Conservation (phyloP, 1,140 invertebrate species). For the Temnothorax longispinosus region DNA sequence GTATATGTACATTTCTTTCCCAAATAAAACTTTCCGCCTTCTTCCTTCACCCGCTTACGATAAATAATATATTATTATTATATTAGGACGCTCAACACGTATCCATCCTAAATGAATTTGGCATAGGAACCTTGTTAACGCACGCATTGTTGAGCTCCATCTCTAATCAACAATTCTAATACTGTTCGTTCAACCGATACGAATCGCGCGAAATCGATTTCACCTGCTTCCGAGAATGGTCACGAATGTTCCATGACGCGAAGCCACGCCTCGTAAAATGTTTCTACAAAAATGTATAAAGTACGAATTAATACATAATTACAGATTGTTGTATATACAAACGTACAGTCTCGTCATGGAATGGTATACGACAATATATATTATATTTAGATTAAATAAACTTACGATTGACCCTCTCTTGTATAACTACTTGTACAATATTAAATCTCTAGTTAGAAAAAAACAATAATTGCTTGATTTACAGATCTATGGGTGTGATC, state of each 20-base stretch:
- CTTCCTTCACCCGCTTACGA: constrained; percentile 19
- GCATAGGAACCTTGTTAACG: constrained; percentile 70
- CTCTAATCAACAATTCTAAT: constrained; percentile 69
- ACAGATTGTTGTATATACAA: constrained; percentile 79
- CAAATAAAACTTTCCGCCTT: not conserved
- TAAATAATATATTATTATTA: constrained; percentile 73
- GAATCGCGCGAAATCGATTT: constrained; percentile 49
- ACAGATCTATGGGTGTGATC: not conserved
- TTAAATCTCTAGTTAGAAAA: constrained; percentile 49
- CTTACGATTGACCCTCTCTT: constrained; percentile 58
- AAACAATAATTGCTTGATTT: constrained; percentile 29
- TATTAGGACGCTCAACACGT: constrained; percentile 52
- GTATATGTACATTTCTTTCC: constrained; percentile 37
- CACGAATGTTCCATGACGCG: constrained; percentile 68
- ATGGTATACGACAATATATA: constrained; percentile 78
- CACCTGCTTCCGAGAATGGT: constrained; percentile 39
- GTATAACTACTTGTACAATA: constrained; percentile 67
- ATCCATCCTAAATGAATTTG: constrained; percentile 61
- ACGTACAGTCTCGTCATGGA: constrained; percentile 84
- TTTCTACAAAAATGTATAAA: constrained; percentile 74
- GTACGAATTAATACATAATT: constrained; percentile 76
- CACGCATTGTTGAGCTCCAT: constrained; percentile 63
- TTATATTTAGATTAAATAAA: constrained; percentile 70
- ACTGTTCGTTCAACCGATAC: constrained; percentile 68
- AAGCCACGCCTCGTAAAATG: constrained; percentile 71